A percentile compares a stretch with the other conserved stretches of the same genome.
Evolutionary conservation across 2,113 vertebrate genomes (phyloP).

Genomic region (Paramisgurnus dabryanus): DNA sequence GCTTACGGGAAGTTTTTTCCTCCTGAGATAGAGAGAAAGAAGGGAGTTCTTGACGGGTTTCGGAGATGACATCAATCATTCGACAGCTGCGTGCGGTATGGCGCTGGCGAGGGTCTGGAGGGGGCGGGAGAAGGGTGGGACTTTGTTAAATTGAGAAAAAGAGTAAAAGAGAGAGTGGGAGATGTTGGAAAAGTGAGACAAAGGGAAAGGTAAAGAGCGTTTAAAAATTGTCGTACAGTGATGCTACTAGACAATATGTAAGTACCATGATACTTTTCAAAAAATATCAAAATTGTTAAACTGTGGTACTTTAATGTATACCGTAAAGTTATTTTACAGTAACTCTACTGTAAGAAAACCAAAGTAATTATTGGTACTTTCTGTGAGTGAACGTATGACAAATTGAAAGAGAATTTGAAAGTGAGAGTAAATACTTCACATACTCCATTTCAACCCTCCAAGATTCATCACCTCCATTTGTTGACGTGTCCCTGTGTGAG

Average conservation of each 20-base stretch:
- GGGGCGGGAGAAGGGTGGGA: slow-evolving; percentile 46
- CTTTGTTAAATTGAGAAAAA: slow-evolving; percentile 1
- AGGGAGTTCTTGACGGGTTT: slow-evolving; percentile 64
- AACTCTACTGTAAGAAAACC: no score
- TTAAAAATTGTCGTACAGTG: neutral
- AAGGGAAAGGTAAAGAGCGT: neutral
- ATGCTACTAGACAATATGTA: no score
- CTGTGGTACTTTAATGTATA: no score
- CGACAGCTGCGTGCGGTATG: slow-evolving; percentile 65
- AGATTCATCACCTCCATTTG: slow-evolving; percentile 67
- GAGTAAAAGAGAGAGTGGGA: neutral
- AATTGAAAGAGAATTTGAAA: neutral
- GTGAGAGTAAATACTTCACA: slow-evolving; percentile 14
- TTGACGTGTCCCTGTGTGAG: slow-evolving; percentile 55
- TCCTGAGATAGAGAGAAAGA: slow-evolving; percentile 48
- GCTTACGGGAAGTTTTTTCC: slow-evolving; percentile 26
- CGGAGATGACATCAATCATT: slow-evolving; percentile 70
- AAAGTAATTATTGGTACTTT: no score
- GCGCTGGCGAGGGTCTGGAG: slow-evolving; percentile 55
- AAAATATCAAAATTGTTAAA: no score
- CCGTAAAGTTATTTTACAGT: no score
- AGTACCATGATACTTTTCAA: neutral
- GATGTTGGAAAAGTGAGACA: neutral
- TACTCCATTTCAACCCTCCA: neutral
- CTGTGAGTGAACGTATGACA: neutral